These are phyloP conservation scores for Homarus americanus DNA, from an alignment of 1,140 invertebrate species.

Conservation along the genomic window DNA sequence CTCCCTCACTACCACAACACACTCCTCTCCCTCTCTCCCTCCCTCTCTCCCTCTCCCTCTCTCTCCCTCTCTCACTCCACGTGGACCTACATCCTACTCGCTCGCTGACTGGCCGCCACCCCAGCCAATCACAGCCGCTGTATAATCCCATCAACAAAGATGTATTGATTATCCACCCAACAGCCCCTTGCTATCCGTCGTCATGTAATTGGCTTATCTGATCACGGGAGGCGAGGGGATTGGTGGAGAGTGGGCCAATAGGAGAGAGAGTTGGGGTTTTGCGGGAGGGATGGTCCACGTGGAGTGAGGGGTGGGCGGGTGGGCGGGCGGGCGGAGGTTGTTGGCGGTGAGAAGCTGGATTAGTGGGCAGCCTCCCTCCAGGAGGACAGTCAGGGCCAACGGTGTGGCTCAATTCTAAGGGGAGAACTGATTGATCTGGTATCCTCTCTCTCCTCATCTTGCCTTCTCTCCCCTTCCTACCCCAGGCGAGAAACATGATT, in stretches of 20 bases:
- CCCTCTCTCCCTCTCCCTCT: background rate
- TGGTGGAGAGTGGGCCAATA: background rate
- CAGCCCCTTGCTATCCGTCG: background rate
- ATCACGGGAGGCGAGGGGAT: background rate
- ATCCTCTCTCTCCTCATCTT: no score
- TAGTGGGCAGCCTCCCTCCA: no score
- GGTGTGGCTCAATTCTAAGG: no score
- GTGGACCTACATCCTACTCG: background rate
- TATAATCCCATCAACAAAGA: constrained; percentile 1
- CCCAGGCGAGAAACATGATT: no score
- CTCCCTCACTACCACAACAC: background rate
- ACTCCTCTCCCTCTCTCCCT: no score
- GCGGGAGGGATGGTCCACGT: background rate
- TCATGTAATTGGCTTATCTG: constrained; percentile 1
- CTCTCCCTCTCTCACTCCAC: background rate
- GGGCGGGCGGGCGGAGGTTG: no score
- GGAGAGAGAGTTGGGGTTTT: no score
- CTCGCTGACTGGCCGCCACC: background rate
- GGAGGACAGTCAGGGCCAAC: no score
- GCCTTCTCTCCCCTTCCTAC: no score
- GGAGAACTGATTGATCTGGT: no score
- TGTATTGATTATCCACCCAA: background rate
- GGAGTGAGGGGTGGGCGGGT: background rate
- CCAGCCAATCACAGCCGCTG: background rate
- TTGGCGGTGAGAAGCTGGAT: no score